Base-by-base conservation (phyloP, 2,888 invertebrate species). In the Chrysopilus asiliformis region DNA sequence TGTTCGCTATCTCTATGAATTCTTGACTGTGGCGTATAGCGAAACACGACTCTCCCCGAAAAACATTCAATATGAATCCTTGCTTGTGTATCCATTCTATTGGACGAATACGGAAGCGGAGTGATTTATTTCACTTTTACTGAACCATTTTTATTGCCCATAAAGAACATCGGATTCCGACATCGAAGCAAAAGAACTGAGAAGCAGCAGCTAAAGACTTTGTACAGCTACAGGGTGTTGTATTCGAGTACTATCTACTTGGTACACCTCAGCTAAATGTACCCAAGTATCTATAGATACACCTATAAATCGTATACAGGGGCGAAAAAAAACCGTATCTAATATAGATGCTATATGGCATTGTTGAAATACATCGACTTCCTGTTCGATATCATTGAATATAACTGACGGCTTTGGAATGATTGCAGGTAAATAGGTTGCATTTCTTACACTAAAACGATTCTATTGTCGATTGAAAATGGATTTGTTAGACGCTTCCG, bases 41-140 rank as follows among this genome's bases (percentile, higher is more conserved):
- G 15, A 15, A n/a, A n/a, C n/a, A n/a, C n/a, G n/a, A n/a, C n/a
- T n/a, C n/a, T n/a, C n/a, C n/a, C n/a, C n/a, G n/a, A n/a, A n/a
- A n/a, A n/a, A n/a, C n/a, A n/a, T n/a, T n/a, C n/a, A n/a, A n/a
- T n/a, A n/a, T n/a, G n/a, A n/a, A n/a, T n/a, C n/a, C n/a, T n/a
- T n/a, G n/a, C n/a, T n/a, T n/a, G n/a, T n/a, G n/a, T n/a, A 22
- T 32, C 12, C 12, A 20, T 18, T 12, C 10, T 24, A 32, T 13
- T 14, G 24, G 12, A 32, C 24, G n/a, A 22, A 17, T 19, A 17
- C 32, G 14, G 17, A 29, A 40, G 18, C 30, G 22, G 16, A 25
- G 36, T 36, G 40, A 40, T 40, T 40, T 40, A 40, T 40, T 36
- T 33, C 29, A 27, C 31, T 40, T 40, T 40, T 40, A 40, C 34